Conservation (phyloP, 2,113 vertebrate genomes). For the Gracilinanus agilis region DNA sequence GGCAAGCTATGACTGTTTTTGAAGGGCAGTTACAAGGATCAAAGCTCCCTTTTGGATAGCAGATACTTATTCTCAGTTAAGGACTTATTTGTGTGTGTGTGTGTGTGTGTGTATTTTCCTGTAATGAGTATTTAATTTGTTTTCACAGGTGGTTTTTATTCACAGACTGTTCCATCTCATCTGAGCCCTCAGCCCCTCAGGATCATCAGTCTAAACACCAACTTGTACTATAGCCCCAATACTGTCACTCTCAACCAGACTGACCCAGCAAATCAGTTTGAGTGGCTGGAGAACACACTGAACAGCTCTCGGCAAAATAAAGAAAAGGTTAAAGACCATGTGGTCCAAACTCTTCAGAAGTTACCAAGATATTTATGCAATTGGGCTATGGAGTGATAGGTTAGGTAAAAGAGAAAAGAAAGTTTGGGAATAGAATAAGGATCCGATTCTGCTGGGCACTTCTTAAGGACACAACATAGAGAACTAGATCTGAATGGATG, state of each 20-base stretch:
- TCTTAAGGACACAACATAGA: neutral
- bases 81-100: conserved; percentile 39
- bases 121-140: conserved; percentile 62
- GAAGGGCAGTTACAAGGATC: neutral
- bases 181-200: conserved; percentile 81
- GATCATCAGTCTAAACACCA: conserved; percentile 95
- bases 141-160: conserved; percentile 95
- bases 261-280: conserved; percentile 91
- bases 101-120: conserved; percentile 13
- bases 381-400: conserved; percentile 19
- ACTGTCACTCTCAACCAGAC: conserved; percentile 87
- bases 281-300: conserved; percentile 88
- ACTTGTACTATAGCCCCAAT: conserved; percentile 95
- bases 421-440: conserved; percentile 24
- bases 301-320: conserved; percentile 84
- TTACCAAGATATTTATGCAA: conserved; percentile 14
- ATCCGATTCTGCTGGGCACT: neutral
- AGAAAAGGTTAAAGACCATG: conserved; percentile 86
- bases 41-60: neutral
- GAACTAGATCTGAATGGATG: neutral
- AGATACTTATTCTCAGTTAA: conserved; percentile 11
- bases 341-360: conserved; percentile 7
- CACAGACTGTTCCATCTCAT: conserved; percentile 87
- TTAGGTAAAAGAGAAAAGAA: neutral
- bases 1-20: neutral